Conservation (phyloP, 2,113 vertebrate species). For the Elephantulus edwardii region DNA sequence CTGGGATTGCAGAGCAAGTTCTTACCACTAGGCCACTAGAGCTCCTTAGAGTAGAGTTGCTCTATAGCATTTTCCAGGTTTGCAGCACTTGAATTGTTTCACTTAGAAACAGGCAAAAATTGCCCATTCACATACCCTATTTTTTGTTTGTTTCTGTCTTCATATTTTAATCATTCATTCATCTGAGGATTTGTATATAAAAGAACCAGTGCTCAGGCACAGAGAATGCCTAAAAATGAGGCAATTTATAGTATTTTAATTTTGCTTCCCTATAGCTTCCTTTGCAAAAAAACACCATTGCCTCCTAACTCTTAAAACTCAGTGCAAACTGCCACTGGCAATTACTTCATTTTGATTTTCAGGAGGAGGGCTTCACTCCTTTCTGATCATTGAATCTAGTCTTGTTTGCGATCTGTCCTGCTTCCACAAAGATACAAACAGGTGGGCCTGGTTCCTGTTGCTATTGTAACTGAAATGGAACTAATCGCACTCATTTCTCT, state of each 20-base stretch:
- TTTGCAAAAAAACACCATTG: slow-evolving; percentile 34
- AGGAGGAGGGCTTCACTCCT: slow-evolving; percentile 21
- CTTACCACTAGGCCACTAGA: too few relatives aligned
- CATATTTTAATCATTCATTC: slow-evolving; percentile 4
- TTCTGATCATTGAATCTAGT: slow-evolving; percentile 53
- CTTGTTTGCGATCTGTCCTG: background rate
- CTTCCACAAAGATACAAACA: slow-evolving; percentile 29
- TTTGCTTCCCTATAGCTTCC: slow-evolving; percentile 33
- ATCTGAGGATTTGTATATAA: background rate
- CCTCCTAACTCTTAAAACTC: background rate
- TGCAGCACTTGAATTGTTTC: slow-evolving; percentile 1
- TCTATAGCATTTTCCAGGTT: background rate
- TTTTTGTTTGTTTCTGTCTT: slow-evolving; percentile 22
- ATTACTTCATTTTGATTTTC: slow-evolving; percentile 53
- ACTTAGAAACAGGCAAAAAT: background rate
- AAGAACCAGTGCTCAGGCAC: background rate
- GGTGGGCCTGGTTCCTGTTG: slow-evolving; percentile 2
- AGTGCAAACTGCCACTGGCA: slow-evolving; percentile 31
- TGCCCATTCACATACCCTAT: background rate
- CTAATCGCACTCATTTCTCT: background rate
- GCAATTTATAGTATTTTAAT: slow-evolving; percentile 53
- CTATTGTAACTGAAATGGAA: slow-evolving; percentile 48
- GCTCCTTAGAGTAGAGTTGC: too few relatives aligned
- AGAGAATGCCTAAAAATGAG: slow-evolving; percentile 24
- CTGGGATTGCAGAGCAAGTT: too few relatives aligned